phyloP scores from a whole-genome alignment of 2,797 vertebrate genomes.

The Emys orbicularis region DNA sequence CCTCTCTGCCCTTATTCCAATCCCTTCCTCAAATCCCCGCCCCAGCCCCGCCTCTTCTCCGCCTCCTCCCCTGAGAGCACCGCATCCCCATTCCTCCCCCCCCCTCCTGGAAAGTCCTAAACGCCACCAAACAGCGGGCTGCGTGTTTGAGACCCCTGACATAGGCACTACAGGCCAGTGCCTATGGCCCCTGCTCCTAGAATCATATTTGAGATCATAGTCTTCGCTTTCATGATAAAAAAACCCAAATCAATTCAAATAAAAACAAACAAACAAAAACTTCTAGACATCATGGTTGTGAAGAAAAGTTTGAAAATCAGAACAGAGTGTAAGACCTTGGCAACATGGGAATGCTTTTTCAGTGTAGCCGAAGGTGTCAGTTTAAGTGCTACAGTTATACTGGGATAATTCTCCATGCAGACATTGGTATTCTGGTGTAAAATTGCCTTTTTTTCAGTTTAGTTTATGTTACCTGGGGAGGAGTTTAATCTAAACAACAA shows the following conservation, averaged over 20 bases:
- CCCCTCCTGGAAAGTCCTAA: too few relatives aligned
- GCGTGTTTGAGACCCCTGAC: too few relatives aligned
- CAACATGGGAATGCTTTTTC: background rate
- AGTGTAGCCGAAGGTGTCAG: fast-evolving
- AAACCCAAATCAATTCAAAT: background rate
- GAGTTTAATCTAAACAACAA: background rate
- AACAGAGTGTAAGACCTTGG: background rate
- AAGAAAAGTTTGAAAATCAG: background rate
- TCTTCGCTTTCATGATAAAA: background rate
- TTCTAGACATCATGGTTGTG: background rate
- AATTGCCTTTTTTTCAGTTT: background rate
- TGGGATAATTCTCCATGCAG: too few relatives aligned
- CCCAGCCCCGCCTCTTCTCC: too few relatives aligned
- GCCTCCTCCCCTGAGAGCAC: too few relatives aligned
- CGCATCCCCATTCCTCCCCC: too few relatives aligned
- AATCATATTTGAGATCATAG: background rate
- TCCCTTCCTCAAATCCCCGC: too few relatives aligned
- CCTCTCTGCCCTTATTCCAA: too few relatives aligned
- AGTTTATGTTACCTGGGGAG: background rate
- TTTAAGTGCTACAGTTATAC: background rate
- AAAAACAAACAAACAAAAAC: background rate
- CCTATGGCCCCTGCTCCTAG: fast-evolving
- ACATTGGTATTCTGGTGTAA: background rate
- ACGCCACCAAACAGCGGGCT: too few relatives aligned
- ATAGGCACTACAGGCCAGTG: fast-evolving